Base-by-base conservation (phyloP, 1,140 invertebrate genomes). In the Medauroidea extradentata region DNA sequence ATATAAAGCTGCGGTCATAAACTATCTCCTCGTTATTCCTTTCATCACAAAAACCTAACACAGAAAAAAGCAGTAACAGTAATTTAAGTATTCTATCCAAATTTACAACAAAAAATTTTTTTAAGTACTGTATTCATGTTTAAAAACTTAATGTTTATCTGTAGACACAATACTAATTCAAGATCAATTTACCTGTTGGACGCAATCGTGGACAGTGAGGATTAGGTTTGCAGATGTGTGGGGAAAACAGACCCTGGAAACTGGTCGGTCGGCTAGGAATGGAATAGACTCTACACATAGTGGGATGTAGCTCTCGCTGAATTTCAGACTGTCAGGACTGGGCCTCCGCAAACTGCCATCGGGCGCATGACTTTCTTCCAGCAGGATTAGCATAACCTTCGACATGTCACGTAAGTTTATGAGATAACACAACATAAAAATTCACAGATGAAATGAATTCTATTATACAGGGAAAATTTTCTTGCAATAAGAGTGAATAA, bases 241-340 rank as follows among this genome's bases (percentile, higher is more conserved):
- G 3, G 78, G 78, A 62, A 81, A 83, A 34, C 73, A 65, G 7
- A 79, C 64, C 38, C 72, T 70, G 0, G 68, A 70, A 9, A 78
- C 70, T 52, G 70, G 46, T 57, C 76, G 71, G 3, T 67, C 65
- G 57, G 67, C 65, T 41, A 79, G 61, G 59, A 79, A 77, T 8
- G 71, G 69, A 9, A 76, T 56, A 8, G 64, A 67, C 53, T 67
- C 57, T 27, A 72, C 48, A 2, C 71, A 69, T 7, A 81, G 65
- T 21, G 73, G 65, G 0, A 78, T 65, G 11, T 73, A 75, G 42
- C 79, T 77, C 29, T 80, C 74, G 34, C 78, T 81, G 53, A 83
- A 81, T 0, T 74, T 69, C 34, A 78, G 62, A 53, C 76, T 69
- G 29, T 19, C 29, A 16, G 29, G 19, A 24, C 29, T 57, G 21